These are phyloP conservation scores for Yponomeuta evonymella DNA, from an alignment of 2,888 invertebrate genomes.

Conservation along the genomic window DNA sequence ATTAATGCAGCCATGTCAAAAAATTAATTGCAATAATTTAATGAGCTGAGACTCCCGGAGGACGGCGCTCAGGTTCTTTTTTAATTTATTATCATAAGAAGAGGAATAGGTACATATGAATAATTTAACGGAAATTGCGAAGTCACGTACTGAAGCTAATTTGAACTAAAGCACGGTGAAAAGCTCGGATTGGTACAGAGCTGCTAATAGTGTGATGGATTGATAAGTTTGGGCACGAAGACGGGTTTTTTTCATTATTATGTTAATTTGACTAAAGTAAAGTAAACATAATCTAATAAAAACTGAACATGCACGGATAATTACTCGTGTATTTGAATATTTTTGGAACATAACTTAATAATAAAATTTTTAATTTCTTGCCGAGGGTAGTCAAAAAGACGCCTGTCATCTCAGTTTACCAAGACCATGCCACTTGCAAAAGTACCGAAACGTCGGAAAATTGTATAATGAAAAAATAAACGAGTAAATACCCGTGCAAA, in stretches of 20 bases:
- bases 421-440: too few relatives aligned
- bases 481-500: too few relatives aligned
- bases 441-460: too few relatives aligned
- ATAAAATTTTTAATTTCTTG: too few relatives aligned
- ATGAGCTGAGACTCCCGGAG: slow-evolving; percentile 6
- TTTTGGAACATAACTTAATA: too few relatives aligned
- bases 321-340: too few relatives aligned
- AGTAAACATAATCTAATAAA: too few relatives aligned
- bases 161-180: slow-evolving; percentile 38
- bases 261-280: too few relatives aligned
- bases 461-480: too few relatives aligned
- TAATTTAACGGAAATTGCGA: slow-evolving; percentile 46
- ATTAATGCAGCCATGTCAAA: neutral
- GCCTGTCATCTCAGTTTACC: too few relatives aligned
- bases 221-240: neutral
- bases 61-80: neutral
- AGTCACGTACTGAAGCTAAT: slow-evolving; percentile 46
- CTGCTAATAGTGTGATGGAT: neutral
- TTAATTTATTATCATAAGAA: slow-evolving; percentile 22
- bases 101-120: slow-evolving; percentile 37
- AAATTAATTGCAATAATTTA: slow-evolving; percentile 13
- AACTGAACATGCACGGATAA: too few relatives aligned
- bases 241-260: neutral
- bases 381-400: too few relatives aligned
- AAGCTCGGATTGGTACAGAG: neutral